Evolutionary conservation across 2,113 vertebrate species (phyloP), one percentile per base, ranked within the genome.

Genomic region (Peucedramus taeniatus): DNA sequence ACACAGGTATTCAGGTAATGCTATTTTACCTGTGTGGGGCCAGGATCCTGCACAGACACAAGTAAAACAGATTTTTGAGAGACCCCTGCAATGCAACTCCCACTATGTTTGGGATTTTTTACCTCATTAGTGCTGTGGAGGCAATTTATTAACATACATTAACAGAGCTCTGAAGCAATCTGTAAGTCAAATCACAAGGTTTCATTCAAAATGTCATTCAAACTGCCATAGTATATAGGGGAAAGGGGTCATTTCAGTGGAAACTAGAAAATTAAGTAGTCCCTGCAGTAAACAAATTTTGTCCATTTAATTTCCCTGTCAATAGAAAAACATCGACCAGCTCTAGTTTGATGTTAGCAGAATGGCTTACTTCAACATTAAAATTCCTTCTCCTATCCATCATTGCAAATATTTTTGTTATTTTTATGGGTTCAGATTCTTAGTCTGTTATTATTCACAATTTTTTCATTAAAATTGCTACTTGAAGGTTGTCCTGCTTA

Each of bases 21-120:
- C 0, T 15, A 6, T 50, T 61, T 53, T 33, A 31, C 26, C 21
- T 54, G 7, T 39, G 9, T 42, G 35, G 35, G 9, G 1, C 3
- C 51, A 69, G 9, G 8, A 44, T 1, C 11, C 54, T 10, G 13
- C 26, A 33, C 5, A 61, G 20, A 27, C 20, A 9, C 6, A n/a
- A 26, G 4, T 13, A 54, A 91, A 76, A 68, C 0, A 10, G 3
- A 7, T 5, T 75, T 86, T 71, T 61, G 31, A 78, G 51, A 70
- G 7, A 45, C 0, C 4, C 3, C 5, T 61, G 37, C 15, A 13
- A 5, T 71, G 9, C 23, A 83, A 7, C 2, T 21, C 6, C 6
- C 31, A 23, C 11, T 4, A 20, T 13, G 2, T 42, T 53, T 6
- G 8, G 10, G 0, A 1, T 31, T 50, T 60, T 54, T 70, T 21